Base-by-base conservation (phyloP, 2,797 vertebrate species). In the Moxostoma hubbsi region DNA sequence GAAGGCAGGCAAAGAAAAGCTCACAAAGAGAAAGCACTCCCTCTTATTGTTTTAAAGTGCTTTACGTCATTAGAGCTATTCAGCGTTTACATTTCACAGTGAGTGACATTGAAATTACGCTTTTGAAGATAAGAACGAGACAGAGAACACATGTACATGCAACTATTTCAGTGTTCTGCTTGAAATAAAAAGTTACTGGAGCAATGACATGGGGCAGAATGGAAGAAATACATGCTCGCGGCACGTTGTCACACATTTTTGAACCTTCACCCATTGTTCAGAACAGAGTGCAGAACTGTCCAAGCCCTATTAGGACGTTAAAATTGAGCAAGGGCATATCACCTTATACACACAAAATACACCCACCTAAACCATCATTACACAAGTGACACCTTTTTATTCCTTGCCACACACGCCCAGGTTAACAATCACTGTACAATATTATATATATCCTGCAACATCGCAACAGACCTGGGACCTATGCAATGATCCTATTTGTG, bases 61-160 rank as follows among this genome's bases (percentile, higher is more conserved):
- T 63, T 81, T 36, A 77, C 65, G 55, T 82, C 51, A 85, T 85
- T 77, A 86, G 84, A 85, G 58, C 18, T 57, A 72, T 53, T 65
- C 81, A 73, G 70, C 1, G 10, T 76, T 83, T 68, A 61, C 11
- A 82, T 81, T 62, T 54, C 16, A 43, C 36, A 77, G 58, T 36
- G 76, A 79, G 15, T 46, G 5, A 59, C 54, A 63, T 62, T 49
- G 45, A 76, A 81, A 82, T 78, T 45, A 47, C 11, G 43, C 24
- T 7, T 9, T 57, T 57, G 13, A 50, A 36, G 53, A 64, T 5
- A 5, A 69, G 6, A 64, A 50, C 53, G 18, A 16, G 68, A 15
- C 15, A 6, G 13, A 12, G 15, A 49, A 18, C 18, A 7, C 13
- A 4, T 58, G 57, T 18, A 9, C 10, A 15, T 69, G 15, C 2